Evolutionary conservation across 1,140 invertebrate genomes (phyloP).

Genomic region (Pachypsylla venusta): DNA sequence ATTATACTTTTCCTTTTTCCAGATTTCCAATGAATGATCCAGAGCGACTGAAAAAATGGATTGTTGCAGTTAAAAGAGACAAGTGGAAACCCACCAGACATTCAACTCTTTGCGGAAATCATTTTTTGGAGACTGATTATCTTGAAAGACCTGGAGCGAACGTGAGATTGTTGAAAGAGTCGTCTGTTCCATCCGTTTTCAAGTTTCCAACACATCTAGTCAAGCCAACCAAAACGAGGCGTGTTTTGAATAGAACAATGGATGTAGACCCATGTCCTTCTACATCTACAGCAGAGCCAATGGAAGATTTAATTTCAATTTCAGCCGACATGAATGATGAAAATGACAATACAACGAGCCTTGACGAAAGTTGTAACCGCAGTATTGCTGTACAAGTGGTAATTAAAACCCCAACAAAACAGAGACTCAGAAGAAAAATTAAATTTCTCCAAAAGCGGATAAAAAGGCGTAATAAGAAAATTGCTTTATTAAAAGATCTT

Average conservation of each 20-base stretch:
- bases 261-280: too few relatives aligned
- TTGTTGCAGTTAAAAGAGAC: background rate
- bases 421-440: background rate
- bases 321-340: too few relatives aligned
- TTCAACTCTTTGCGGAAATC: background rate
- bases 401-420: background rate
- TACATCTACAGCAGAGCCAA: too few relatives aligned
- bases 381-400: too few relatives aligned
- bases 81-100: constrained; percentile 4
- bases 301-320: too few relatives aligned
- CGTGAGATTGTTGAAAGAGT: background rate
- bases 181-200: background rate
- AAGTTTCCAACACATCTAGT: too few relatives aligned
- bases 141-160: background rate
- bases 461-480: background rate
- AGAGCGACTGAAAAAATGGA: background rate
- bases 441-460: background rate
- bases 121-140: background rate
- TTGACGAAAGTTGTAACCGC: too few relatives aligned
- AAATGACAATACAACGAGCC: too few relatives aligned
- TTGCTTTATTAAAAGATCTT: background rate
- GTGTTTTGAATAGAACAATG: too few relatives aligned
- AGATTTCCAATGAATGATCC: background rate
- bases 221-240: too few relatives aligned
- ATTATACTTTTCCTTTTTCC: background rate